These are phyloP conservation scores for Aphyosemion australe DNA, from an alignment of 2,113 vertebrate genomes.

Conservation along the genomic window DNA sequence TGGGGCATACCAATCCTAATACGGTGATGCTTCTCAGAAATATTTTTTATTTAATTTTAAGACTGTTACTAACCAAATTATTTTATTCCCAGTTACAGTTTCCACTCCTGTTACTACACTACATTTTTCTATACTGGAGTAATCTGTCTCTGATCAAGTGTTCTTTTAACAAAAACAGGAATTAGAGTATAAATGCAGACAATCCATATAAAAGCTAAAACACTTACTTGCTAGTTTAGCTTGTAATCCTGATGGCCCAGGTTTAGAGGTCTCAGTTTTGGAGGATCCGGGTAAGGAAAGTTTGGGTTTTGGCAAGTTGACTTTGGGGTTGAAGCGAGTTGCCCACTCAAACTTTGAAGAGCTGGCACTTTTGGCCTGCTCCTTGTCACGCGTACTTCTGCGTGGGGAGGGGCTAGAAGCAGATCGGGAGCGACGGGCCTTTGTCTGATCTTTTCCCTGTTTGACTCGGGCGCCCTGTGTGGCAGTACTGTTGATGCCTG, in stretches of 20 bases:
- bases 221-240: constrained; percentile 99
- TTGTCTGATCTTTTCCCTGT: constrained; percentile 99
- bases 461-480: constrained; percentile 94
- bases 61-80: too few species aligned
- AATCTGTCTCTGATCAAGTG: neutral
- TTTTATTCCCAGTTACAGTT: too few species aligned
- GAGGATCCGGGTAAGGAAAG: constrained; percentile 97
- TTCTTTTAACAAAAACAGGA: too few species aligned
- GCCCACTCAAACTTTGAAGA: constrained; percentile 99
- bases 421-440: constrained; percentile 94
- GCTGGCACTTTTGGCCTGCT: constrained; percentile 91
- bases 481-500: constrained; percentile 83
- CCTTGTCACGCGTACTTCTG: constrained; percentile 96
- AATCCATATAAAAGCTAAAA: constrained; percentile 40
- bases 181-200: neutral
- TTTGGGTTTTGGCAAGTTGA: constrained; percentile 99
- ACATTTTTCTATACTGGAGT: too few species aligned
- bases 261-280: constrained; percentile 96
- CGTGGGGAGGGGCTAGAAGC: constrained; percentile 97
- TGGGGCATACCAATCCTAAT: too few species aligned
- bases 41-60: too few species aligned
- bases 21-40: too few species aligned
- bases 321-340: constrained; percentile 97
- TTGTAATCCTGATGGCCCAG: constrained; percentile 98
- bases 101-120: too few species aligned